A percentile compares a stretch with the other conserved stretches of the same genome.
Evolutionary conservation across 2,888 invertebrate genomes (phyloP).

Genomic region (Meiosimyza platycephala): DNA sequence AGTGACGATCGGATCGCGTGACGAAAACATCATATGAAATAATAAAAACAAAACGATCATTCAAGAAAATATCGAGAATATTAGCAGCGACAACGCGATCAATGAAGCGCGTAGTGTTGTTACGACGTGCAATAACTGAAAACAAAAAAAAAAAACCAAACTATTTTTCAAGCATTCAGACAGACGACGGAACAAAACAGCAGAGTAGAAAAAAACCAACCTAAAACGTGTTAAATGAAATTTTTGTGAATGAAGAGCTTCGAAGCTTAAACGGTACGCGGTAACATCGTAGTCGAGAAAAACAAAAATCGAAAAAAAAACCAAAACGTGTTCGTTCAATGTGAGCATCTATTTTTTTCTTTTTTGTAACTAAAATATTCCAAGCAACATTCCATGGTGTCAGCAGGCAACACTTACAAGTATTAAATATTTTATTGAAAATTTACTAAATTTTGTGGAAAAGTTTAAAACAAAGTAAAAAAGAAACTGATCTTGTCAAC

Average conservation of each 20-base stretch:
- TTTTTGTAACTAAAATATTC: too few relatives aligned
- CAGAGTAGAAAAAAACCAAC: conserved; percentile 11
- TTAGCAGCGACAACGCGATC: background rate
- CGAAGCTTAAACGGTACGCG: conserved; percentile 23
- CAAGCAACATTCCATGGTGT: too few relatives aligned
- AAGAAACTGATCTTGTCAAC: too few relatives aligned
- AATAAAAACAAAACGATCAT: conserved; percentile 13
- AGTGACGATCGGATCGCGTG: conserved; percentile 41
- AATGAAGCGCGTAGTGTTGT: conserved; percentile 4
- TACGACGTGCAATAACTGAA: conserved; percentile 10
- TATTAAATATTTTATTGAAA: background rate
- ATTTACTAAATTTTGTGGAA: too few relatives aligned
- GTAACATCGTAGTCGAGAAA: conserved; percentile 28
- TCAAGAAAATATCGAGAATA: background rate
- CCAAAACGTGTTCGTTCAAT: background rate
- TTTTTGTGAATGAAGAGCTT: conserved; percentile 27
- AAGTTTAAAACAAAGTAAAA: too few relatives aligned
- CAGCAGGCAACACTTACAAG: conserved; percentile 1
- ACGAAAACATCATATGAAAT: conserved; percentile 8
- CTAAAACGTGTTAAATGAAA: conserved; percentile 27
- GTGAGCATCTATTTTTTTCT: too few relatives aligned
- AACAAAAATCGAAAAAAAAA: background rate
- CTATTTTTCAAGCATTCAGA: background rate
- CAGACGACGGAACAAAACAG: conserved; percentile 22
- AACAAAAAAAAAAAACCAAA: conserved; percentile 12